Conservation (phyloP, 2,113 vertebrate species). For the Theropithecus gelada region DNA sequence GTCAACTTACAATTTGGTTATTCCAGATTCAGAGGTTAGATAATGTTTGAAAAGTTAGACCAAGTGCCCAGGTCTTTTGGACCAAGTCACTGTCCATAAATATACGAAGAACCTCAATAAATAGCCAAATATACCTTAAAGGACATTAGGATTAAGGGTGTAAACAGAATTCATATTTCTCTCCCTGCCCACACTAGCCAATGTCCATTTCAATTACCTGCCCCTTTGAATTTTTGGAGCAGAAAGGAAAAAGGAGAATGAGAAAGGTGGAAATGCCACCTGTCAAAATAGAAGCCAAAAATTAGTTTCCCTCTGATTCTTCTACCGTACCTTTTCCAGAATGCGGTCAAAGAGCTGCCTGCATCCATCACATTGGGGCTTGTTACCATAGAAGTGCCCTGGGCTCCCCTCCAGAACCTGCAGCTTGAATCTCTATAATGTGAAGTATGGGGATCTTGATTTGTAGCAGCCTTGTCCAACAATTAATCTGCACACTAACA, state of each 20-base stretch:
- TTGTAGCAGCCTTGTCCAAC: background rate
- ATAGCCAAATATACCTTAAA: background rate
- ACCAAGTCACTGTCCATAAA: background rate
- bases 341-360: background rate
- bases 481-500: background rate
- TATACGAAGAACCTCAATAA: background rate
- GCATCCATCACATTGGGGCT: background rate
- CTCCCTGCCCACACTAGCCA: background rate
- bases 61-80: background rate
- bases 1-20: background rate
- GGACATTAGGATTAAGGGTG: background rate
- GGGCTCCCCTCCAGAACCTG: background rate
- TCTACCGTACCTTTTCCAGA: background rate
- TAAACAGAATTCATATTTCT: background rate
- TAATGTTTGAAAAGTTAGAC: constrained; percentile 12
- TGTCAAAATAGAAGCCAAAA: background rate
- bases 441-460: background rate
- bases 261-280: background rate
- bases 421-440: background rate
- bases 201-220: background rate
- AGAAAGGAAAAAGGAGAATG: background rate
- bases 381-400: background rate
- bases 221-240: background rate
- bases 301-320: background rate
- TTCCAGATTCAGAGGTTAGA: background rate